phyloP scores from a whole-genome alignment of 2,797 vertebrate genomes.

The Harpagifer antarcticus region DNA sequence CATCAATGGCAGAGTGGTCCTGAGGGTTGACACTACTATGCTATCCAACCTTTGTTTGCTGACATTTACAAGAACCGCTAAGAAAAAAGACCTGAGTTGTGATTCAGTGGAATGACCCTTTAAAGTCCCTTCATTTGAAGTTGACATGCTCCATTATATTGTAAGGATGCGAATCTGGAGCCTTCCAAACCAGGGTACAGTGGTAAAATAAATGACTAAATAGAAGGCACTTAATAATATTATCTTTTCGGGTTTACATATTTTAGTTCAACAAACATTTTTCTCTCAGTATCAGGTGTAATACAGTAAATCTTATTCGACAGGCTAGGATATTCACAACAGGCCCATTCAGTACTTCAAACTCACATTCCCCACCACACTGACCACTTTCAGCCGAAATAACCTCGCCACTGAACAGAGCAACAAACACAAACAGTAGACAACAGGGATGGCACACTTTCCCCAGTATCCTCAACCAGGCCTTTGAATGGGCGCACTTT shows the following conservation, averaged over 20 bases:
- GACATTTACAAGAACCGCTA: no score
- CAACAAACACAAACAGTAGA: constrained; percentile 66
- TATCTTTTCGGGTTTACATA: neutral
- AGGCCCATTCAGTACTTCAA: neutral
- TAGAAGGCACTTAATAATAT: neutral
- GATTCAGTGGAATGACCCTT: no score
- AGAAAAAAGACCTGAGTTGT: no score
- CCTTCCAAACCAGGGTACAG: no score
- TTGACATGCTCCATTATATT: no score
- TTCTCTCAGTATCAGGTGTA: neutral
- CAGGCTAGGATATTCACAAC: constrained; percentile 4
- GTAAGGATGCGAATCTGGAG: no score
- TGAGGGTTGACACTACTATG: no score
- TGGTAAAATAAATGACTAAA: no score
- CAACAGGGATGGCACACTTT: constrained; percentile 71
- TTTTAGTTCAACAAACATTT: neutral
- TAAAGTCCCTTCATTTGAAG: no score
- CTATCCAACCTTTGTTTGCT: no score
- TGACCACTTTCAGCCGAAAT: constrained; percentile 22
- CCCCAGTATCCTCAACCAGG: constrained; percentile 47
- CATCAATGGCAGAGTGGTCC: no score
- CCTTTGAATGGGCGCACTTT: constrained; percentile 64
- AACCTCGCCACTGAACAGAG: constrained; percentile 27
- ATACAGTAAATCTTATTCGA: neutral
- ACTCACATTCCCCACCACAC: constrained; percentile 34